Evolutionary conservation across 1,140 invertebrate genomes (phyloP), one percentile per base, ranked within the genome.

Genomic region (Anagrus nilaparvatae): DNA sequence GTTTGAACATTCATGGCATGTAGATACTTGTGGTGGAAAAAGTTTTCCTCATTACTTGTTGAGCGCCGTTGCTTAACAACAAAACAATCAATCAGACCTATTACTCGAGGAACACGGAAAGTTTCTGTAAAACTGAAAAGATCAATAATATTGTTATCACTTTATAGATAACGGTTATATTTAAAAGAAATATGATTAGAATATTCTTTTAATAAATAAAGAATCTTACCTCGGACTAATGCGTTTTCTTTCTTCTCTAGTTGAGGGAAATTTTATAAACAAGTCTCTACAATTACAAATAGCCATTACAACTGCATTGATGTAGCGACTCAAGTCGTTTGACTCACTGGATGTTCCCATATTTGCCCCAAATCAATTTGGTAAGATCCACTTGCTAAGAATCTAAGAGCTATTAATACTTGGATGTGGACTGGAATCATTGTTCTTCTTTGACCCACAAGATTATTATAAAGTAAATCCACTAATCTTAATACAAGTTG

Each of bases 81-180:
- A 14, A 21, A 36, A 13, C 34, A 36, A 36, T 36, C 20, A 23
- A 36, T 23, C n/a, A 36, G n/a, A 5, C 34, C 34, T 14, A 36
- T 23, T 14, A 36, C 14, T 13, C 19, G n/a, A 5, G 34, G 34
- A 24, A 36, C 24, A 5, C n/a, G 8, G 24, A n/a, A 14, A 24
- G 13, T n/a, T 7, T 13, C 24, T 9, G 7, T 13, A 31, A 31
- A 31, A 3, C 30, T 31, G 2, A 5, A 4, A 31, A 14, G 14
- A 16, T 5, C 18, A 34, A 13, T 20, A 34, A 5, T 20, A 34
- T 34, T 4, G 4, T 20, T 20, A 20, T 10, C 14, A 20, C 18
- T 20, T 19, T n/a, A n/a, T n/a, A n/a, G n/a, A n/a, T n/a, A n/a
- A n/a, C n/a, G n/a, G n/a, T n/a, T n/a, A n/a, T n/a, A n/a, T n/a